Conservation (phyloP, 2,888 invertebrate species). For the Terebella lapidaria region DNA sequence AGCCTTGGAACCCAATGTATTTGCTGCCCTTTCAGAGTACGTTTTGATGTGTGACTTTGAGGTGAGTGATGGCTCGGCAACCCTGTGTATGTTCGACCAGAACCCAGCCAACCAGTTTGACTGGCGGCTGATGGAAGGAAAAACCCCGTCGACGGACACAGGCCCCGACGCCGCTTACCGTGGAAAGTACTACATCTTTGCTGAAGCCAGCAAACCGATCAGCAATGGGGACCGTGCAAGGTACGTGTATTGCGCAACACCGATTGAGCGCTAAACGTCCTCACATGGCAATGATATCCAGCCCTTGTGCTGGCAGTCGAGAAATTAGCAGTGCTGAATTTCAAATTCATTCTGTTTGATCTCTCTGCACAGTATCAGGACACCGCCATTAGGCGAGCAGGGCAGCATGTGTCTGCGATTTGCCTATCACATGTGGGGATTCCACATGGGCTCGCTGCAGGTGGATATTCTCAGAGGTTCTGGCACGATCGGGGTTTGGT, state of each 20-base stretch:
- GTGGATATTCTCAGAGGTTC: neutral
- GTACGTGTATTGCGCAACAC: too few species aligned
- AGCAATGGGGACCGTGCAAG: conserved; percentile 32
- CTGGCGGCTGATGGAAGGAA: conserved; percentile 35
- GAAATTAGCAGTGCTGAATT: too few species aligned
- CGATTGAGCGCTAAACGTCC: too few species aligned
- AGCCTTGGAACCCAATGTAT: too few species aligned
- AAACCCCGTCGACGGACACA: conserved; percentile 20
- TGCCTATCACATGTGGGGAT: conserved; percentile 12
- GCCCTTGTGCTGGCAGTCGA: too few species aligned
- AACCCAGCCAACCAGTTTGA: conserved; percentile 28
- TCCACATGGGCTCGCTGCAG: conserved; percentile 8
- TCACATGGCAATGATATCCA: too few species aligned
- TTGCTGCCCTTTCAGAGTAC: too few species aligned
- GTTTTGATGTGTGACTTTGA: conserved; percentile 45
- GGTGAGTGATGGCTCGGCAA: conserved; percentile 27
- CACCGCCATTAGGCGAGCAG: neutral
- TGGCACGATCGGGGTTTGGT: neutral
- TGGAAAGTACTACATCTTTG: conserved; percentile 65
- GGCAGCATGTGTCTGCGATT: conserved; percentile 5
- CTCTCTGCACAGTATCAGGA: neutral
- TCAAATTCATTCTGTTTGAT: too few species aligned
- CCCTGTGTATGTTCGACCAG: conserved; percentile 39
- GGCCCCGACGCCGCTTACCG: conserved; percentile 20
- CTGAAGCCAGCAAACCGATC: conserved; percentile 67